Evolutionary conservation across 2,113 vertebrate species (phyloP).

Genomic region (Macroglossus sobrinus): DNA sequence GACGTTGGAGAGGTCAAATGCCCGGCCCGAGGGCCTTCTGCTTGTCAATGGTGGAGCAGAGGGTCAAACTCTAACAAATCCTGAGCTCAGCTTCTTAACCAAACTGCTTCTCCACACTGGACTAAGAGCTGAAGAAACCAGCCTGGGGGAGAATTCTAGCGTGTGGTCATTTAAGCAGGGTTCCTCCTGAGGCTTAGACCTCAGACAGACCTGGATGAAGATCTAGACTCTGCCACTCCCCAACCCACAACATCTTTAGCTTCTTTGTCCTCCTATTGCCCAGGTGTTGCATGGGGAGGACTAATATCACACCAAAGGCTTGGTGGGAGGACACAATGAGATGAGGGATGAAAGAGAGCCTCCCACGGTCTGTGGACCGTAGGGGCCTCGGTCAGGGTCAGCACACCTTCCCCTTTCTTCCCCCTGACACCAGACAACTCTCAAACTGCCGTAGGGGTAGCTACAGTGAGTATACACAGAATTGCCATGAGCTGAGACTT

Average conservation of each 20-base stretch:
- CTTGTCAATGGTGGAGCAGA: neutral
- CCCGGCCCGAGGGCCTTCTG: neutral
- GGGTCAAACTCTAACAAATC: neutral
- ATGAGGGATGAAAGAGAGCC: accelerated
- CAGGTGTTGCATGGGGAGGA: neutral
- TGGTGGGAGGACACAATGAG: neutral
- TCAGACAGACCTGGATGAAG: too few relatives aligned
- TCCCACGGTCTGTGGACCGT: neutral
- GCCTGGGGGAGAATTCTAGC: neutral
- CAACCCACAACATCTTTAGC: neutral
- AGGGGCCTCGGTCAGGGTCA: neutral
- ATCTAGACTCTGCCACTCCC: neutral
- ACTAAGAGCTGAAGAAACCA: neutral
- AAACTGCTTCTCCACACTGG: neutral
- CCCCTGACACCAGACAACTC: neutral
- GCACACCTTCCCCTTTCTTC: accelerated
- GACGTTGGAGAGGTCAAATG: neutral
- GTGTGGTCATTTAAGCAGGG: neutral
- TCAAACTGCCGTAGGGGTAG: neutral
- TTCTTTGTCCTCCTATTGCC: neutral
- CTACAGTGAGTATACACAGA: neutral
- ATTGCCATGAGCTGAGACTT: neutral
- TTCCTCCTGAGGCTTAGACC: neutral
- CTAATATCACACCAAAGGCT: neutral
- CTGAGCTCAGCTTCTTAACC: neutral